Evolutionary conservation across 2,113 vertebrate genomes (phyloP).

Genomic region (Cisticola juncidis): DNA sequence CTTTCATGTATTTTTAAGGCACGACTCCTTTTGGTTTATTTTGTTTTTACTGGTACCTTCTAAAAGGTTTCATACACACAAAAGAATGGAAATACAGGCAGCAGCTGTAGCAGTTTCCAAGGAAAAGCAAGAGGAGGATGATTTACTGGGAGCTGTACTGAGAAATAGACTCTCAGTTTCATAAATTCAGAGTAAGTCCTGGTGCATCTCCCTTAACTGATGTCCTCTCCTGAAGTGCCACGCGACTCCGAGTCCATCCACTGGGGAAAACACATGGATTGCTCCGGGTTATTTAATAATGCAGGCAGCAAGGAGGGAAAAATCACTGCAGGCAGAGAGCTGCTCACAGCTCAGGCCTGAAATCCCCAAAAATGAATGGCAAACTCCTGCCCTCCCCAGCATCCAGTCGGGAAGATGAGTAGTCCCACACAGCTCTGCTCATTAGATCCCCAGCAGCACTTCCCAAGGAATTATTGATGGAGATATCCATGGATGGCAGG

Average conservation of each 20-base stretch:
- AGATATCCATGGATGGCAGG: background rate
- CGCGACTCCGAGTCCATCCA: background rate
- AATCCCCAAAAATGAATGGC: background rate
- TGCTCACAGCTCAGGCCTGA: background rate
- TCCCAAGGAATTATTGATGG: background rate
- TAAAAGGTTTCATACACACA: background rate
- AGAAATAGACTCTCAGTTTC: slow-evolving; percentile 12
- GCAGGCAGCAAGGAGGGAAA: background rate
- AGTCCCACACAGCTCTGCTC: accelerated
- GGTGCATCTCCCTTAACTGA: background rate
- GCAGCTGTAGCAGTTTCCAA: slow-evolving; percentile 5
- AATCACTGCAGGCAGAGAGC: background rate
- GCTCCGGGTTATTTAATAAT: background rate
- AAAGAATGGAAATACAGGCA: background rate
- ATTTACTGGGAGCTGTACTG: slow-evolving; percentile 2
- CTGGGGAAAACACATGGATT: background rate
- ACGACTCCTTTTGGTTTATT: background rate
- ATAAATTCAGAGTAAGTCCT: background rate
- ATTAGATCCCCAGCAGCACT: background rate
- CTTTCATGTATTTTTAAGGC: background rate
- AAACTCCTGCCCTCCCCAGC: accelerated
- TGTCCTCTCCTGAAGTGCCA: background rate
- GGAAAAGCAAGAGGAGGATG: background rate
- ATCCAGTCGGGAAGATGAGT: background rate
- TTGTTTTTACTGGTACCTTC: background rate